A percentile compares a stretch with the other conserved stretches of the same genome.
These are phyloP conservation scores for Oenanthe oenanthe DNA, from an alignment of 2,113 vertebrate species.

Conservation along the genomic window DNA sequence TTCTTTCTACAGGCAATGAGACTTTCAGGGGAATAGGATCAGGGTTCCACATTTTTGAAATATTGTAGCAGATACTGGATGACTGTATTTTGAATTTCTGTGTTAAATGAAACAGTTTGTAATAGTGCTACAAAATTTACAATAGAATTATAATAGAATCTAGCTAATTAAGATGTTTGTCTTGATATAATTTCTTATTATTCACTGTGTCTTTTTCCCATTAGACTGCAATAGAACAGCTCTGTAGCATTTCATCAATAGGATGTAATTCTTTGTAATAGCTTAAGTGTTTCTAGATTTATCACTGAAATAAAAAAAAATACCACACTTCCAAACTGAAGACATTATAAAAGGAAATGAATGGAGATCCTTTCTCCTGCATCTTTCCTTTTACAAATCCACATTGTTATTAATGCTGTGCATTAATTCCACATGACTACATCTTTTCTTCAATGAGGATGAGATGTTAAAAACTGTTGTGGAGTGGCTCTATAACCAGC, in stretches of 20 bases:
- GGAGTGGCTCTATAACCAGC: neutral
- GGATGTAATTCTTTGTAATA: slow-evolving; percentile 56
- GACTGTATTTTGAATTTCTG: neutral
- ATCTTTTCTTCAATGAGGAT: neutral
- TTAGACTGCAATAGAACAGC: slow-evolving; percentile 37
- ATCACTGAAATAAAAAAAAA: slow-evolving; percentile 53
- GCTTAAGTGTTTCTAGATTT: slow-evolving; percentile 58
- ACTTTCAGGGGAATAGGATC: neutral
- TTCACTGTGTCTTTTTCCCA: slow-evolving; percentile 30
- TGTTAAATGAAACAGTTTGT: slow-evolving; percentile 22
- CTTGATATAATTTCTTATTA: slow-evolving; percentile 49
- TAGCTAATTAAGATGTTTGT: slow-evolving; percentile 61
- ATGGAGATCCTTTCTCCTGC: slow-evolving; percentile 3
- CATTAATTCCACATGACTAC: slow-evolving; percentile 28
- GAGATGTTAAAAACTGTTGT: neutral
- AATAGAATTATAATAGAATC: slow-evolving; percentile 43
- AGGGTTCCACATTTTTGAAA: neutral
- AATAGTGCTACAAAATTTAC: slow-evolving; percentile 16
- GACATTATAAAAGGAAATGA: slow-evolving; percentile 28
- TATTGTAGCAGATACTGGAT: neutral
- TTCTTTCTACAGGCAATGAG: neutral
- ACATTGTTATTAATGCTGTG: neutral
- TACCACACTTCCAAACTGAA: slow-evolving; percentile 24
- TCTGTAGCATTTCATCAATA: slow-evolving; percentile 37
- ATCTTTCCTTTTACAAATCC: neutral